Evolutionary conservation across 2,113 vertebrate genomes (phyloP).

Genomic region (Nicator chloris): DNA sequence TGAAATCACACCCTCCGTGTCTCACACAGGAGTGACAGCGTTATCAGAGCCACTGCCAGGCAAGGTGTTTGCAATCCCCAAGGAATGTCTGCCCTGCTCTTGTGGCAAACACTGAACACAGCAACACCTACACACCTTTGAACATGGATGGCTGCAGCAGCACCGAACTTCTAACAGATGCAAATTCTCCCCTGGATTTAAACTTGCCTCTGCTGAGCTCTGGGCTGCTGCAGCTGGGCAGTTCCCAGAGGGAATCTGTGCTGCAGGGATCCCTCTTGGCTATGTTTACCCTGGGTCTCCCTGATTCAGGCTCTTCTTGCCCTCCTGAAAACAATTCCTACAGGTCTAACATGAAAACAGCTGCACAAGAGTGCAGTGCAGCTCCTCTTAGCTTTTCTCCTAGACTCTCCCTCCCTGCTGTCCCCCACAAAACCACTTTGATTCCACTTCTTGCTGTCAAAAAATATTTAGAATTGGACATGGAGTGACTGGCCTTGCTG

Average conservation of each 20-base stretch:
- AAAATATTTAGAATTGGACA: background rate
- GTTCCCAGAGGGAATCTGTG: background rate
- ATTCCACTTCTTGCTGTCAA: background rate
- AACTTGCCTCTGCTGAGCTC: background rate
- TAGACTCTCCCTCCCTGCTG: background rate
- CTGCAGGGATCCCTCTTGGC: background rate
- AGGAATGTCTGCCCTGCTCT: background rate
- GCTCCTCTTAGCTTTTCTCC: background rate
- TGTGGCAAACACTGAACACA: background rate
- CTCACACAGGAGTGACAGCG: background rate
- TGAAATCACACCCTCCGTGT: background rate
- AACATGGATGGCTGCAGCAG: background rate
- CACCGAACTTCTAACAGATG: background rate
- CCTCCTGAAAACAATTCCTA: background rate
- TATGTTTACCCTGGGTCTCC: background rate
- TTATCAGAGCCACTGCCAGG: background rate
- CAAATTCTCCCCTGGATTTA: background rate
- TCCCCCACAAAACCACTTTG: background rate
- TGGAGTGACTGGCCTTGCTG: background rate
- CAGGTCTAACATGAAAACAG: fast-evolving
- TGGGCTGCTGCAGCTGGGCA: background rate
- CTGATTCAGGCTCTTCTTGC: background rate
- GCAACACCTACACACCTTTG: background rate
- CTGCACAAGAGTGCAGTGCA: background rate
- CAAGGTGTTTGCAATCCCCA: background rate